Evolutionary conservation across 2,888 invertebrate genomes (phyloP).

Genomic region (Drosophila falleni): DNA sequence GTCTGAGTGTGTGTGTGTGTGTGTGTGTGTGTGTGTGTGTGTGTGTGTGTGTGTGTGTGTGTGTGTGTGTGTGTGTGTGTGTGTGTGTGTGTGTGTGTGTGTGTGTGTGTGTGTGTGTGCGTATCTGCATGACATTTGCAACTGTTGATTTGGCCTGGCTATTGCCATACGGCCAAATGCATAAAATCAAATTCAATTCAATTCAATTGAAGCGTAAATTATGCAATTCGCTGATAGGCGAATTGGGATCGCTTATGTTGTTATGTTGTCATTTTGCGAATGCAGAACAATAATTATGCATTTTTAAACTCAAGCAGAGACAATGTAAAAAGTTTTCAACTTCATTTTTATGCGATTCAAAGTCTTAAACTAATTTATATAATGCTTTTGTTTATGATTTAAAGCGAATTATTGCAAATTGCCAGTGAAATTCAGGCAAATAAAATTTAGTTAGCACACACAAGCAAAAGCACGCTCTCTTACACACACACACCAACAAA

Average conservation of each 20-base stretch:
- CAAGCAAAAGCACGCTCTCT: conserved; percentile 1
- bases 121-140: conserved; percentile 50
- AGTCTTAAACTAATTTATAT: background rate
- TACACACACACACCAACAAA: conserved; percentile 4
- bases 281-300: conserved; percentile 1
- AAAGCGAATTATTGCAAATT: conserved; percentile 37
- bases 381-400: background rate
- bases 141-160: conserved; percentile 54
- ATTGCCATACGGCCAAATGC: conserved; percentile 28
- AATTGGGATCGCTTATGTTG: conserved; percentile 41
- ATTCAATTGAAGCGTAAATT: conserved; percentile 50
- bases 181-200: conserved; percentile 40
- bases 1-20: background rate
- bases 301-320: background rate
- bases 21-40: conserved; percentile 15
- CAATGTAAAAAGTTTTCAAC: background rate
- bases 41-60: conserved; percentile 19
- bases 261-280: conserved; percentile 41
- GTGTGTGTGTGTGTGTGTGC: conserved; percentile 22
- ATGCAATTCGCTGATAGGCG: conserved; percentile 50
- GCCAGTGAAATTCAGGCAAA: conserved; percentile 24
- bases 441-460: conserved; percentile 42
- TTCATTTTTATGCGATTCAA: background rate
- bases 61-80: conserved; percentile 19
- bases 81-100: conserved; percentile 19